phyloP scores from a whole-genome alignment of 2,797 vertebrate species.

The Bufotes viridis region DNA sequence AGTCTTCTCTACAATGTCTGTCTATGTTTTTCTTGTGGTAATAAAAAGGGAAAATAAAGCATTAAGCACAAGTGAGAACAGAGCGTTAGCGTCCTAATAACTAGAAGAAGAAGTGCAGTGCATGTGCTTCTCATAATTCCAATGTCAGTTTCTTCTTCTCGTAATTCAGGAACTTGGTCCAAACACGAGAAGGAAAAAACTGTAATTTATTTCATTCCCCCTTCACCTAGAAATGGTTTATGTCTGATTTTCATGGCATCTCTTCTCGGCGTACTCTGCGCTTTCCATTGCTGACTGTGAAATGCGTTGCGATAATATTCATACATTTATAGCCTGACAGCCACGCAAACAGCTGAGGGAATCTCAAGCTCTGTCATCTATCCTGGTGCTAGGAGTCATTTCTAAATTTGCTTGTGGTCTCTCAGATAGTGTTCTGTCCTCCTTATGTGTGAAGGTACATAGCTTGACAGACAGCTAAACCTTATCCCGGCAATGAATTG shows the following conservation, averaged over 20 bases:
- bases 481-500: too few relatives aligned
- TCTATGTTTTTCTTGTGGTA: too few relatives aligned
- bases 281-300: slow-evolving; percentile 17
- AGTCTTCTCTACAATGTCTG: too few relatives aligned
- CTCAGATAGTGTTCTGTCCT: too few relatives aligned
- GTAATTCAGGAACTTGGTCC: not conserved
- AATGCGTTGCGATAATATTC: slow-evolving; percentile 26
- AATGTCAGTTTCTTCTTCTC: not conserved
- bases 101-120: too few relatives aligned
- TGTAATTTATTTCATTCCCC: not conserved
- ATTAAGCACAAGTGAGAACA: not conserved
- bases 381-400: not conserved
- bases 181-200: not conserved
- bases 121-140: not conserved
- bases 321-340: slow-evolving; percentile 27
- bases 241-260: slow-evolving; percentile 18
- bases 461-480: too few relatives aligned
- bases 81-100: not conserved
- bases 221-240: not conserved
- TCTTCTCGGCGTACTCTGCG: not conserved
- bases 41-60: not conserved
- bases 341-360: not conserved
- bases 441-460: too few relatives aligned
- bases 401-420: slow-evolving; percentile 15
- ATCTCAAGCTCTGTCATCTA: not conserved